phyloP scores from a whole-genome alignment of 2,797 vertebrate species.

The Heteromormyrus szaboi region DNA sequence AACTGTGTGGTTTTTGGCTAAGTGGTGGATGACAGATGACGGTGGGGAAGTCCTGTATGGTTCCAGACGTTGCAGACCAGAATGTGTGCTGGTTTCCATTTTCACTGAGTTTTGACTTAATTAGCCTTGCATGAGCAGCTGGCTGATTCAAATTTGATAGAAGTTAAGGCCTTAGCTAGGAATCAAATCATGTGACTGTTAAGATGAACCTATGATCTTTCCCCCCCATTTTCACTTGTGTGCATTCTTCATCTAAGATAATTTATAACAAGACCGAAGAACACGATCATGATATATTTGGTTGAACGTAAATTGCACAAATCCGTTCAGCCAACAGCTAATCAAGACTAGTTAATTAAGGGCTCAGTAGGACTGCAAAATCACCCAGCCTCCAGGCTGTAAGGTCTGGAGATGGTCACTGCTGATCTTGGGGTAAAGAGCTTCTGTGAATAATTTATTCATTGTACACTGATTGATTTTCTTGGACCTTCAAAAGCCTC shows the following conservation, averaged over 20 bases:
- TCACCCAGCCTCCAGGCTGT: neutral
- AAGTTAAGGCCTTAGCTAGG: neutral
- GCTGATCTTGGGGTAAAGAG: neutral
- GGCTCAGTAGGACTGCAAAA: neutral
- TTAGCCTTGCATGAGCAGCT: neutral
- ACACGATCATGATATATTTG: neutral
- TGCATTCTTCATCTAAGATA: neutral
- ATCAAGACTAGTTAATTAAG: neutral
- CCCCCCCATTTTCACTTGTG: neutral
- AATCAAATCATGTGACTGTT: neutral
- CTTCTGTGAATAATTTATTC: neutral
- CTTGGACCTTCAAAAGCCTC: neutral
- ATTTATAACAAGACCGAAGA: neutral
- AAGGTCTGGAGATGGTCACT: neutral
- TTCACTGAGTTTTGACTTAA: neutral
- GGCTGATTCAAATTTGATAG: neutral
- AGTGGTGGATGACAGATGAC: neutral
- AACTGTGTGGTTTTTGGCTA: slow-evolving; percentile 5
- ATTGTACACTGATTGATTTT: neutral
- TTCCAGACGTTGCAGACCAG: neutral
- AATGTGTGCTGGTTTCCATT: neutral
- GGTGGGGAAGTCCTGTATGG: neutral
- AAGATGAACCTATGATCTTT: neutral
- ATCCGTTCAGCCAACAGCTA: neutral
- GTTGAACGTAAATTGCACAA: neutral